Evolutionary conservation across 2,113 vertebrate species (phyloP).

Genomic region (Erythrocercus mccallii): DNA sequence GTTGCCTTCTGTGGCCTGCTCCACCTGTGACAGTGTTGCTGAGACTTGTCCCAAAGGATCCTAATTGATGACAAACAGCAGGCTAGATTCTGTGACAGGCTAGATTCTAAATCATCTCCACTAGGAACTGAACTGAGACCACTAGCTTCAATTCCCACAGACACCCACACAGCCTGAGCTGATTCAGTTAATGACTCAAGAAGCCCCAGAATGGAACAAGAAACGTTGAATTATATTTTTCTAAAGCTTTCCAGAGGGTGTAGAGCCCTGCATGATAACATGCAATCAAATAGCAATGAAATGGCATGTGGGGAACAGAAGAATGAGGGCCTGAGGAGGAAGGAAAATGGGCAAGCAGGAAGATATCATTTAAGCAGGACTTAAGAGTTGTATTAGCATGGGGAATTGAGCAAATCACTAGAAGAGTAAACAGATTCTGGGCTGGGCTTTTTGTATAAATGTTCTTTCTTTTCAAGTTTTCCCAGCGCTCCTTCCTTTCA

Average conservation of each 20-base stretch:
- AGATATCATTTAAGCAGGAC: conserved; percentile 55
- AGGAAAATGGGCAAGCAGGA: conserved; percentile 25
- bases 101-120: neutral
- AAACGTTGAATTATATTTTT: neutral
- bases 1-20: neutral
- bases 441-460: conserved; percentile 60
- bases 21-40: neutral
- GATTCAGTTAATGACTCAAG: neutral
- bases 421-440: conserved; percentile 63
- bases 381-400: conserved; percentile 52
- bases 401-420: conserved; percentile 61
- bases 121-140: neutral
- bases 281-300: neutral
- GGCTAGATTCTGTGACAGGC: neutral
- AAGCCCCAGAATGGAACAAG: neutral
- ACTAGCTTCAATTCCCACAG: neutral
- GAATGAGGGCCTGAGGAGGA: conserved; percentile 6
- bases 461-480: conserved; percentile 68
- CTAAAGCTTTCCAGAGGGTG: neutral
- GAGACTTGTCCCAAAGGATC: neutral
- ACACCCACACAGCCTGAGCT: neutral
- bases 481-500: conserved; percentile 61
- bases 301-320: neutral
- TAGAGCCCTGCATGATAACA: neutral
- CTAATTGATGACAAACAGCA: neutral